A percentile compares a stretch with the other conserved stretches of the same genome.
Conservation (phyloP, 2,797 vertebrate species). For the Muscicapa striata region DNA sequence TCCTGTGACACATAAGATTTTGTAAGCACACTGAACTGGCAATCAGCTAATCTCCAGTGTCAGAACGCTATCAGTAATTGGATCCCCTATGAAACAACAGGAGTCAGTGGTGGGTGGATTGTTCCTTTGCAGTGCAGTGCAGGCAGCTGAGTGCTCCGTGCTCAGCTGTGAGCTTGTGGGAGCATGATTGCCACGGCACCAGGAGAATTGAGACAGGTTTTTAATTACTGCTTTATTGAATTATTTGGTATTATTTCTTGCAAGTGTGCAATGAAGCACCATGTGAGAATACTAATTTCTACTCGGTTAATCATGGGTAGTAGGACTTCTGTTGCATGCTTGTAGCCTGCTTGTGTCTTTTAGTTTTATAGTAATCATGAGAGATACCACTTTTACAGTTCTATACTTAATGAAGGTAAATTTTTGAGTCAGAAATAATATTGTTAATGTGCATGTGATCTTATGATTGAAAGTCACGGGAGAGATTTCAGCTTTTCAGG, state of each 20-base stretch:
- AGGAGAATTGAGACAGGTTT: slow-evolving; percentile 68
- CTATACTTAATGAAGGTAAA: neutral
- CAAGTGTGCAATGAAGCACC: slow-evolving; percentile 40
- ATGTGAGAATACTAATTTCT: slow-evolving; percentile 66
- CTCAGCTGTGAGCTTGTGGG: slow-evolving; percentile 53
- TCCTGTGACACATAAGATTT: slow-evolving; percentile 69
- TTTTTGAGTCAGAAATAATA: neutral
- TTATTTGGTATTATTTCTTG: slow-evolving; percentile 70
- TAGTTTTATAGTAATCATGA: neutral
- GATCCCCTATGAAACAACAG: slow-evolving; percentile 69
- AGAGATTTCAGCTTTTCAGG: neutral
- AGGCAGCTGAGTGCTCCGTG: slow-evolving; percentile 53
- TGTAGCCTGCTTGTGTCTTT: slow-evolving; percentile 14
- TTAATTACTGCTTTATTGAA: slow-evolving; percentile 71
- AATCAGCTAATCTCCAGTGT: slow-evolving; percentile 68
- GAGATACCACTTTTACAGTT: neutral
- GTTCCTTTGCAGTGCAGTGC: neutral
- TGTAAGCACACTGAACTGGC: slow-evolving; percentile 69
- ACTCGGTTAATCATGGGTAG: slow-evolving; percentile 30
- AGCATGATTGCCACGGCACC: slow-evolving; percentile 52
- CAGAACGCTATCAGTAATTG: slow-evolving; percentile 65
- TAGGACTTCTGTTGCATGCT: neutral
- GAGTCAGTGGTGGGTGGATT: slow-evolving; percentile 61
- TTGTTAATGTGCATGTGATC: neutral
- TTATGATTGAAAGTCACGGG: neutral